A percentile compares a stretch with the other conserved stretches of the same genome.
Evolutionary conservation across 2,113 vertebrate genomes (phyloP).

Genomic region (Crypturellus undulatus): DNA sequence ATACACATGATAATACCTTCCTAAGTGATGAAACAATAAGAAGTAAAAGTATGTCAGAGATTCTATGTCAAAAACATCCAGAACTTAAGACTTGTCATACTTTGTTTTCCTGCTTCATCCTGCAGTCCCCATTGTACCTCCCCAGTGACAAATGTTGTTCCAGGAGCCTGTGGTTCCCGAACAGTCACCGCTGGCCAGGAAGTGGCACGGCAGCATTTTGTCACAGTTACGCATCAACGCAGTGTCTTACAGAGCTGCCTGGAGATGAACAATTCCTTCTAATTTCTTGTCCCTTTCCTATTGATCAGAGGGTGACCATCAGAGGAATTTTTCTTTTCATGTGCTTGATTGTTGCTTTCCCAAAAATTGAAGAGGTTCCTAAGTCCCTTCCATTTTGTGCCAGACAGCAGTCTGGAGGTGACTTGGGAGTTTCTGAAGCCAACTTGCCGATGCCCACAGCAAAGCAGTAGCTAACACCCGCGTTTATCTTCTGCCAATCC

Average conservation of each 20-base stretch:
- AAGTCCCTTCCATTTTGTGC: not conserved
- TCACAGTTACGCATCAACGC: not conserved
- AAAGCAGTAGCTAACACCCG: not conserved
- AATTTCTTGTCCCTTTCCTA: not conserved
- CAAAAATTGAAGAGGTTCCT: not conserved
- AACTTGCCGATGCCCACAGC: not conserved
- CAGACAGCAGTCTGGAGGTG: not conserved
- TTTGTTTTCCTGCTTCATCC: not conserved
- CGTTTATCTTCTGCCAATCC: not conserved
- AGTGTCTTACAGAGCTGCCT: fast-evolving
- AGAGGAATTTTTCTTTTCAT: not conserved
- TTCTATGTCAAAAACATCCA: not conserved
- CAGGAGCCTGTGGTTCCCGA: not conserved
- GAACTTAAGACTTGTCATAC: not conserved
- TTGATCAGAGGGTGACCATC: not conserved
- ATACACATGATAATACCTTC: not conserved
- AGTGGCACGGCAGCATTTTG: not conserved
- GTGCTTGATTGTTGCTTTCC: not conserved
- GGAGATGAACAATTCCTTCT: not conserved
- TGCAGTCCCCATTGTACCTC: not conserved
- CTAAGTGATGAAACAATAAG: not conserved
- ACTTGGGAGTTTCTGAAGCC: not conserved
- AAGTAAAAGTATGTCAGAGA: not conserved
- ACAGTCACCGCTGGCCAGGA: not conserved
- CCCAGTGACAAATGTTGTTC: not conserved